Evolutionary conservation across 37 sponge, comb jelly and placozoan species (phyloP), one percentile per base, ranked within the genome.

Genomic region (Ephydatia muelleri): DNA sequence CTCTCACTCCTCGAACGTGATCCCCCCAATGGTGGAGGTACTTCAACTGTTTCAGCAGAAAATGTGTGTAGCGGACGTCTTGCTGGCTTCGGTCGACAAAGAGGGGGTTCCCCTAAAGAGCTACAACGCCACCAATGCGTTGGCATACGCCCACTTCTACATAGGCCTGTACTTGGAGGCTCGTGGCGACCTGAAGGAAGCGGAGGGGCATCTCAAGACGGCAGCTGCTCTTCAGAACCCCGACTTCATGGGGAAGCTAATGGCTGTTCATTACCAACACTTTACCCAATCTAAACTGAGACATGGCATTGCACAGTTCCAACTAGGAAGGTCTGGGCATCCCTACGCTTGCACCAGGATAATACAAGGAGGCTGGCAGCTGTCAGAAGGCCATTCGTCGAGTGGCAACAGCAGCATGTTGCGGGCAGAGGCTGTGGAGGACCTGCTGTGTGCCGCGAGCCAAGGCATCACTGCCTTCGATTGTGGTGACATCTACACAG

Each of bases 401-500:
- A 43, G 40, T 9, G 57, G 71, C 2, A 12, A 27, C 35, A 43
- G 22, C 3, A 25, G 36, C 9, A 66, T 1, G 33, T n/a, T n/a
- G n/a, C 8, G n/a, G 16, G 22, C 30, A 21, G 71, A 70, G 8
- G 30, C 30, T 21, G 72, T 86, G 21, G 49, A 25, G 36, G 38
- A 48, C 38, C 70, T 91, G 38, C 67, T 86, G 72, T 21, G 72
- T 72, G 80, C 79, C 23, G 5, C 43, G 16, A 80, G 82, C 70
- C 38, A 27, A 26, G 91, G 91, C 26, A 82, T 91, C 0, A 38
- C 82, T 11, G 12, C 83, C 8, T 83, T 91, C 26, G 92, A 91
- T 71, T 91, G 87, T 87, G 92, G 88, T 0, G 92, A 91, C 66
- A 91, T 91, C 74, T 91, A 91, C 77, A 80, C 88, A n/a, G 92